These are phyloP conservation scores for Lepilemur ruficaudatus DNA, from an alignment of 2,797 vertebrate species.

Conservation along the genomic window DNA sequence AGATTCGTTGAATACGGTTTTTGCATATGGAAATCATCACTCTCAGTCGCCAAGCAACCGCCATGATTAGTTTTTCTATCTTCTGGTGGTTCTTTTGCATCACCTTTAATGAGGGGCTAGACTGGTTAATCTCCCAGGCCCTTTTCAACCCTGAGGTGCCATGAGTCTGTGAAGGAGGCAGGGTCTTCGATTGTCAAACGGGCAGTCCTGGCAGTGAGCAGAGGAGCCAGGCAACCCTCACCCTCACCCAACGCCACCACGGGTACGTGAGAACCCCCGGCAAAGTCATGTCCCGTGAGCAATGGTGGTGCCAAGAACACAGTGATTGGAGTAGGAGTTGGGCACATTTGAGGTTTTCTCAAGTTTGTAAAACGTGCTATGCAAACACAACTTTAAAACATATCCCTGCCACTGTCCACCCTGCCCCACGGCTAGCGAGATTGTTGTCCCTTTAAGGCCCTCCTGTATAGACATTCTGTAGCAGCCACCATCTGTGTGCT, in stretches of 20 bases:
- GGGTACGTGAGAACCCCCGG: not conserved
- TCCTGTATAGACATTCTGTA: not conserved
- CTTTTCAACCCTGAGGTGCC: not conserved
- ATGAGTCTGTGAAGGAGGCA: not conserved
- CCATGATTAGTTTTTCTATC: not conserved
- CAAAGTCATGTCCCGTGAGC: not conserved
- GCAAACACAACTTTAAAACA: not conserved
- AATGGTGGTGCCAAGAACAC: no score
- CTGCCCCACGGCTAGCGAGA: not conserved
- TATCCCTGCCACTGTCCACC: not conserved
- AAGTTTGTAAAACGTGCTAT: not conserved
- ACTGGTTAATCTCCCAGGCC: not conserved
- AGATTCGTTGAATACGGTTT: not conserved
- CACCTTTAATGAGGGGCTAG: not conserved
- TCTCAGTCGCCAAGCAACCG: not conserved
- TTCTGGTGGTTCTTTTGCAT: not conserved
- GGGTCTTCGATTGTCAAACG: not conserved
- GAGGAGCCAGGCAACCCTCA: not conserved
- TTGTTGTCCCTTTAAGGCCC: not conserved
- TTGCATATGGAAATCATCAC: constrained; percentile 22
- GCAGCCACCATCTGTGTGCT: not conserved
- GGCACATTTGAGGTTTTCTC: not conserved
- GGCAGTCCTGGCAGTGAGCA: not conserved
- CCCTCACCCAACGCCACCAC: not conserved
- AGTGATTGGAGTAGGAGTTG: not conserved